Conservation (phyloP, 2,888 invertebrate genomes). For the Tanytarsus gracilentus region DNA sequence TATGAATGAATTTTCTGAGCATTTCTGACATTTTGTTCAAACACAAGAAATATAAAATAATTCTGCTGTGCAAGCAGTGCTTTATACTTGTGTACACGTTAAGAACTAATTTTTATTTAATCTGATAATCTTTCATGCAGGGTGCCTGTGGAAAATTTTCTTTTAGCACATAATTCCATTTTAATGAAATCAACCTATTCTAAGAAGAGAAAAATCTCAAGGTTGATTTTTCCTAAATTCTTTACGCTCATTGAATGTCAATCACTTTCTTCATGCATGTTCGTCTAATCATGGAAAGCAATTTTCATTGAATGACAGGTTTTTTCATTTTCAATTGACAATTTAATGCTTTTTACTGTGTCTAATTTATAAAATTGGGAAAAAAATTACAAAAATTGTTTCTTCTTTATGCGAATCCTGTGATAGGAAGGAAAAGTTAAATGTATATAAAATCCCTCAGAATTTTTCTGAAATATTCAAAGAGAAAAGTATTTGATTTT, state of each 20-base stretch:
- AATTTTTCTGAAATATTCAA: too few species aligned
- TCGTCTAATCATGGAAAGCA: neutral
- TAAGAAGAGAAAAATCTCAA: too few species aligned
- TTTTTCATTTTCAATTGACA: neutral
- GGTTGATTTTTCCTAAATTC: too few species aligned
- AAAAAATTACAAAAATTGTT: neutral
- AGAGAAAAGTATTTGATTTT: too few species aligned
- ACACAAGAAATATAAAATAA: neutral
- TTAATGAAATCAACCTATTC: too few species aligned
- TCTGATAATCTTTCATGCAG: conserved; percentile 13
- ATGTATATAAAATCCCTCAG: too few species aligned
- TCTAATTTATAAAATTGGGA: neutral
- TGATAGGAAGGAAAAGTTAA: too few species aligned
- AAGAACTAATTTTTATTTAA: conserved; percentile 28
- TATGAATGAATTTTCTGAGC: neutral
- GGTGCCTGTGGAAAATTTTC: too few species aligned
- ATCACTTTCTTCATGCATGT: neutral
- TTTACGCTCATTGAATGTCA: neutral
- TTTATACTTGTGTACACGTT: neutral
- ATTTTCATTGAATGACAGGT: neutral
- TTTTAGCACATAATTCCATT: neutral
- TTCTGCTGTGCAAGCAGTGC: neutral
- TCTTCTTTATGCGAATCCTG: neutral
- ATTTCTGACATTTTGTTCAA: neutral
- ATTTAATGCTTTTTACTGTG: neutral